Evolutionary conservation across 2,888 invertebrate species (phyloP), one percentile per base, ranked within the genome.

Genomic region (Omphaloscelis lunosa): DNA sequence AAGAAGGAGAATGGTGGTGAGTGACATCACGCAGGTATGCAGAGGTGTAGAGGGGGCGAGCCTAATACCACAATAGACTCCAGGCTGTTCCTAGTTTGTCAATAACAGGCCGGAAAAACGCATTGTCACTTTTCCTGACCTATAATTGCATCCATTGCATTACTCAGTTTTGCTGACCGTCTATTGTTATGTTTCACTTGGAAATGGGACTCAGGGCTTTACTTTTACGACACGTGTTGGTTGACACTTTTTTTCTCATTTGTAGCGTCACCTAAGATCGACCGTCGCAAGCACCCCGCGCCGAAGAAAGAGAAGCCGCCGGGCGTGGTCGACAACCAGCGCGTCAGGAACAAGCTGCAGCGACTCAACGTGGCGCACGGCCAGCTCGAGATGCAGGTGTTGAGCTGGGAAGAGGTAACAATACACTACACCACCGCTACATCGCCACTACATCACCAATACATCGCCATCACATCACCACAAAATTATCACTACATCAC

Each of bases 341-440:
- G 93, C n/a, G 95, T 95, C 0, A 61, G 72, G 0, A 88, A 88
- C 72, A 93, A 93, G 59, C 83, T 96, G 53, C 82, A 89, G 51
- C 89, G 92, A 29, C 89, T 96, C 5, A 94, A 94, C 45, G 91
- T 95, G 20, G 81, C 82, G 0, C 72, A 79, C 0, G 93, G 92
- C 0, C 91, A 89, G 53, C 77, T 95, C 0, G 92, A 95, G 67
- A 93, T 95, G 92, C 90, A 94, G 0, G 86, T 95, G 27, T 85
- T 96, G 0, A 93, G 90, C 58, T 95, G 96, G 95, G 93, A 94
- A 0, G 93, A 95, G 94, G 95, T 68, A 68, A 59, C 17, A 27
- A 27, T n/a, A 56, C 56, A 23, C 12, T 48, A 1, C 51, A 20
- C 7, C 6, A 1, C 3, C 63, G 27, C n/a, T 8, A 65, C n/a